Conservation (phyloP, 2,113 vertebrate genomes). For the Mus spicilegus region DNA sequence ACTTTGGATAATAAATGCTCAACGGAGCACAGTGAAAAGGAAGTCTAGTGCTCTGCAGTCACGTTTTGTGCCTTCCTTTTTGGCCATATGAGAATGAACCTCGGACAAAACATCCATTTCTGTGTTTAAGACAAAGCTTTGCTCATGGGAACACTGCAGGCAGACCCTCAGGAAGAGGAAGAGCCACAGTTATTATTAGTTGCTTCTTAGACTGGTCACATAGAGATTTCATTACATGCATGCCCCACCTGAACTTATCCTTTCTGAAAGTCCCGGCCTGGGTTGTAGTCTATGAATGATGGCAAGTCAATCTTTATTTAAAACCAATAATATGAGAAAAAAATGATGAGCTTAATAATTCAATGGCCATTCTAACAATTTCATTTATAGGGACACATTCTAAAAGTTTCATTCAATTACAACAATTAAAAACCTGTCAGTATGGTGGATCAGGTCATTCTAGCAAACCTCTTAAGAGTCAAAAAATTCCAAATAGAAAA, state of each 20-base stretch:
- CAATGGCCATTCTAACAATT: constrained; percentile 34
- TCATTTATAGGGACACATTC: constrained; percentile 52
- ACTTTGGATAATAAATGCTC: constrained; percentile 71
- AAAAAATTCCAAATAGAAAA: constrained; percentile 55
- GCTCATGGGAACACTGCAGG: background rate
- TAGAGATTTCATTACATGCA: background rate
- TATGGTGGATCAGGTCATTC: constrained; percentile 45
- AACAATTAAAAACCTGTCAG: constrained; percentile 43
- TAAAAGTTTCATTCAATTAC: constrained; percentile 50
- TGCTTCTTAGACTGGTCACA: constrained; percentile 26
- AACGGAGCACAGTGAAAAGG: constrained; percentile 5
- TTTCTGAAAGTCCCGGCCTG: constrained; percentile 26
- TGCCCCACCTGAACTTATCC: background rate
- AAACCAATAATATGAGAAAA: constrained; percentile 42
- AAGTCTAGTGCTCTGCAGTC: constrained; percentile 26
- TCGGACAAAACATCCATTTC: background rate
- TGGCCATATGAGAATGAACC: constrained; percentile 29
- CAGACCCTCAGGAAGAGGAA: background rate
- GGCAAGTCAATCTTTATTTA: constrained; percentile 61
- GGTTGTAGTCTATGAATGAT: constrained; percentile 10
- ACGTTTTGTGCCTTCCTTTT: constrained; percentile 58
- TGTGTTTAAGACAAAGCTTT: background rate
- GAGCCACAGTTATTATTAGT: constrained; percentile 24
- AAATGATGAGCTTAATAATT: constrained; percentile 37
- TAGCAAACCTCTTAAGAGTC: constrained; percentile 23